Base-by-base conservation (phyloP, 2,888 invertebrate genomes). In the Leucania comma region DNA sequence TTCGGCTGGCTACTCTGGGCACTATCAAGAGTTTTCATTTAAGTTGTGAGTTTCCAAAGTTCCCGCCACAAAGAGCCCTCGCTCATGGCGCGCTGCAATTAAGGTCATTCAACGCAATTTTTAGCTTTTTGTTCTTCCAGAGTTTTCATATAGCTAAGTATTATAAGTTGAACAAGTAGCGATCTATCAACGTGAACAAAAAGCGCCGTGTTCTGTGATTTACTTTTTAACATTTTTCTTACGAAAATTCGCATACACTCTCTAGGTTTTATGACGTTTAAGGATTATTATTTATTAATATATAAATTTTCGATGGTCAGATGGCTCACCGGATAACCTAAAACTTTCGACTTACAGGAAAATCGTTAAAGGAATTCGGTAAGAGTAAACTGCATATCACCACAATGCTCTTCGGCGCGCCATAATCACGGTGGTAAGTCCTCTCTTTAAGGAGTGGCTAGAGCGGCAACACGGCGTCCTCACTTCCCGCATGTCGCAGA, bases 41-140 rank as follows among this genome's bases (percentile, higher is more conserved):
- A 77, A 81, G 51, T 82, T 77, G 58, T 38, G 48, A 79, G 62
- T 72, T 78, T 14, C 29, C 59, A 68, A 79, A 78, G 78, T 81
- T 71, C 29, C 54, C 38, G 51, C 69, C 81, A 64, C 78, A 64
- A 58, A 77, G 78, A 71, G 29, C 58, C 62, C 26, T 32, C 53
- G 53, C 71, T 66, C 73, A 67, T 50, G 68, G 29, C 42, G 50
- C 46, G 73, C 79, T 82, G 70, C 80, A 80, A 82, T 79, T 79
- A 79, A 79, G 83, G 80, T 79, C 83, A 82, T 65, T 78, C 80
- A 73, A 73, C 70, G 58, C 53, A 70, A 62, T 73, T 68, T 77
- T 68, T 64, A 17, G 29, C 22, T 54, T 67, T 78, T 81, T 76
- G 46, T 63, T 65, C 60, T 71, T 17, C 24, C 17, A 68, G 46